phyloP scores from a whole-genome alignment of 92 coral and sea anemone genomes.

The Actinostola sp. region DNA sequence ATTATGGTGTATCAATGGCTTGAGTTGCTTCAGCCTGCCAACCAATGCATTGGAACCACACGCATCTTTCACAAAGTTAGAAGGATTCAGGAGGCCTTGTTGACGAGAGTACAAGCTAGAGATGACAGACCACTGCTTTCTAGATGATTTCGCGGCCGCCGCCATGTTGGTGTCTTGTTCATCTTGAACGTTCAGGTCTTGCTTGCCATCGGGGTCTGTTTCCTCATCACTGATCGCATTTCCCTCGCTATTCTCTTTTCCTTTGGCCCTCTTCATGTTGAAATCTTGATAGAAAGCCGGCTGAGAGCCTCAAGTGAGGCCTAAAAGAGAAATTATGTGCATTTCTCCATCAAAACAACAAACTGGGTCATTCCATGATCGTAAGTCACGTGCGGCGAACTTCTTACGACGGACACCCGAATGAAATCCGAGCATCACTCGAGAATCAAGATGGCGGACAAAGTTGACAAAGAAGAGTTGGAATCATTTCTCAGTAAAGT shows the following conservation, averaged over 20 bases:
- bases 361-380: constrained; percentile 23
- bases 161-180: constrained; percentile 62
- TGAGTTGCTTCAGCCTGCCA: constrained; percentile 70
- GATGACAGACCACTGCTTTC: constrained; percentile 49
- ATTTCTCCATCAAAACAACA: constrained; percentile 19
- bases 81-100: constrained; percentile 79
- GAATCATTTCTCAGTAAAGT: constrained; percentile 84
- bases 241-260: constrained; percentile 10
- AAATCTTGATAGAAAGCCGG: background rate
- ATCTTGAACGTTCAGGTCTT: constrained; percentile 6
- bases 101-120: constrained; percentile 81
- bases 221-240: background rate
- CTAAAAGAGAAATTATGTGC: constrained; percentile 4
- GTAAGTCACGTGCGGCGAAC: constrained; percentile 42
- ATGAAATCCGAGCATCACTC: background rate
- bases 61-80: constrained; percentile 76
- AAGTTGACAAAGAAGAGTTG: constrained; percentile 67
- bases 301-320: constrained; percentile 51
- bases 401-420: constrained; percentile 10
- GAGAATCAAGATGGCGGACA: constrained; percentile 38
- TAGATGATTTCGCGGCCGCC: constrained; percentile 20
- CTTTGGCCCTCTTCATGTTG: constrained; percentile 24
- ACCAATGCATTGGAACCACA: constrained; percentile 84
- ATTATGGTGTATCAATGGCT: constrained; percentile 76
- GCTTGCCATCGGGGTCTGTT: constrained; percentile 8